phyloP scores from a whole-genome alignment of 2,113 vertebrate species.

The Bufo gargarizans region DNA sequence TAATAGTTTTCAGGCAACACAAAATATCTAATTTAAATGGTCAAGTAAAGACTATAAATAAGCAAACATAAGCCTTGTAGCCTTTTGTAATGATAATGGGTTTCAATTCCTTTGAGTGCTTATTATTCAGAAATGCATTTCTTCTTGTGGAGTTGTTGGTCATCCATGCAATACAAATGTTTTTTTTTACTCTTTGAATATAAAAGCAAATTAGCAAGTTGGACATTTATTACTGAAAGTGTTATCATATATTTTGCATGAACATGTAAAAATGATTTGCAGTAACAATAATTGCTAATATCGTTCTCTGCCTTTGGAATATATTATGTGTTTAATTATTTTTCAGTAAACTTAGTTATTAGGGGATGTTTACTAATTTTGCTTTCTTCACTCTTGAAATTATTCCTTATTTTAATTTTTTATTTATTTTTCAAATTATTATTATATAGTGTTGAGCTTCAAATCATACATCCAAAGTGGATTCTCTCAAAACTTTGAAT shows the following conservation, averaged over 20 bases:
- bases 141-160: constrained; percentile 33
- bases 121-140: constrained; percentile 23
- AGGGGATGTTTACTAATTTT: background rate
- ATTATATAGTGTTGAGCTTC: no score
- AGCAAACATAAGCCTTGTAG: constrained; percentile 28
- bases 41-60: constrained; percentile 10
- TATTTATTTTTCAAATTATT: no score
- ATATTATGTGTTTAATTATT: constrained; percentile 38
- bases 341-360: background rate
- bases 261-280: constrained; percentile 18
- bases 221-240: constrained; percentile 36
- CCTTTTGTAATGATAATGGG: constrained; percentile 38
- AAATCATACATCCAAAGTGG: no score
- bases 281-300: background rate
- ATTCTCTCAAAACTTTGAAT: no score
- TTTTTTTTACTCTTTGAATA: constrained; percentile 27
- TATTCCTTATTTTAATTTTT: background rate
- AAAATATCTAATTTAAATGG: constrained; percentile 13
- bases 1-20: background rate
- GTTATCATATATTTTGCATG: constrained; percentile 46
- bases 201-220: constrained; percentile 37
- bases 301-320: constrained; percentile 1
- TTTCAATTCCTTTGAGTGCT: constrained; percentile 43
- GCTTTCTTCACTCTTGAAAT: background rate
- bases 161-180: constrained; percentile 11